Conservation (phyloP, 2,113 vertebrate species). For the Pangasianodon gigas region DNA sequence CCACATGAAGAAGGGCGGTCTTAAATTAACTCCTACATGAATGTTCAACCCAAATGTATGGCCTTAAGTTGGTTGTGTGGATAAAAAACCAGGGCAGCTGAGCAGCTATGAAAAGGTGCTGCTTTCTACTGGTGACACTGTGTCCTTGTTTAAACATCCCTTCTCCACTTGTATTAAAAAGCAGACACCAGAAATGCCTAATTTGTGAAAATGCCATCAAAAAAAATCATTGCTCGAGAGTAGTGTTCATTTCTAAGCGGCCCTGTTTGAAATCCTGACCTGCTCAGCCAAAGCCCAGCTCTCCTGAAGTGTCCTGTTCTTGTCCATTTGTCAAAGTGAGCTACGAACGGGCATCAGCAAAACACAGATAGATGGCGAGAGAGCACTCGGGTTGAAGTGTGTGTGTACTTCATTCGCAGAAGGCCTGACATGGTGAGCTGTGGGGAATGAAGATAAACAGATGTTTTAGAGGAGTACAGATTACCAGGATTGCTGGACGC, state of each 20-base stretch:
- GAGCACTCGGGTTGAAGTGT: slow-evolving; percentile 64
- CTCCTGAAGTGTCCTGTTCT: slow-evolving; percentile 66
- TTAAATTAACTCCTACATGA: neutral
- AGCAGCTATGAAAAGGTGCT: neutral
- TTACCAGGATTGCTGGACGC: slow-evolving; percentile 55
- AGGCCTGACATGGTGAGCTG: slow-evolving; percentile 63
- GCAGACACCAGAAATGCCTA: neutral
- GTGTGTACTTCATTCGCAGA: slow-evolving; percentile 62
- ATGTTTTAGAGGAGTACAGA: slow-evolving; percentile 54
- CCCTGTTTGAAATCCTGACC: slow-evolving; percentile 62
- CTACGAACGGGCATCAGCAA: slow-evolving; percentile 33
- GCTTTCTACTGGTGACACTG: neutral
- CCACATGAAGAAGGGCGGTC: slow-evolving; percentile 11
- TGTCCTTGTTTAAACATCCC: neutral
- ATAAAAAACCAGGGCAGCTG: neutral
- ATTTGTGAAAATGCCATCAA: slow-evolving; percentile 20
- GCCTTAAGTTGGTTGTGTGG: neutral
- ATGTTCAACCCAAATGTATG: neutral
- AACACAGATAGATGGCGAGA: slow-evolving; percentile 65
- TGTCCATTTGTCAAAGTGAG: slow-evolving; percentile 75
- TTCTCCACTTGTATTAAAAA: neutral
- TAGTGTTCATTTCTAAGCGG: neutral
- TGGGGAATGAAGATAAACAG: slow-evolving; percentile 64
- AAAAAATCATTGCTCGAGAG: neutral
- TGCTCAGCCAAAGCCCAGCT: slow-evolving; percentile 60